Percentiles rank a stretch among this genome's conserved stretches.
These are phyloP conservation scores for Craniophora ligustri DNA, from an alignment of 2,888 invertebrate genomes.

Conservation along the genomic window DNA sequence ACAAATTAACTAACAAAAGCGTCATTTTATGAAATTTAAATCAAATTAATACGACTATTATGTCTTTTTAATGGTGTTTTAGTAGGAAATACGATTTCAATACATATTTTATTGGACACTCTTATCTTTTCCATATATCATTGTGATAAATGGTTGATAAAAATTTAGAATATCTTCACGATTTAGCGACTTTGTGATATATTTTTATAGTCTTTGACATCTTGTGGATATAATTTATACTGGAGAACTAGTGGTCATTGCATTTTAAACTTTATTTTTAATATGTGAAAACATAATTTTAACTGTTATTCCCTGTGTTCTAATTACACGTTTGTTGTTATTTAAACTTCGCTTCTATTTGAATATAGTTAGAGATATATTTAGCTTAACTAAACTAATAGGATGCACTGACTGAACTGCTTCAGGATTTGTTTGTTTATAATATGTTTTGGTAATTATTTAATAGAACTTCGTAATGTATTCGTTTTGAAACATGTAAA, in stretches of 20 bases:
- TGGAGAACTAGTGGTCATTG: not conserved
- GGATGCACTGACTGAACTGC: too few species aligned
- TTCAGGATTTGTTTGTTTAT: too few species aligned
- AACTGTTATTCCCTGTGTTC: too few species aligned
- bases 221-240: conserved; percentile 29
- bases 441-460: too few species aligned
- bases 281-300: too few species aligned
- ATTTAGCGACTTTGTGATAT: conserved; percentile 20
- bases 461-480: too few species aligned
- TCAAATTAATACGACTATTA: conserved; percentile 15
- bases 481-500: too few species aligned
- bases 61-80: conserved; percentile 7
- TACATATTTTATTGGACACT: not conserved
- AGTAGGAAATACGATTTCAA: conserved; percentile 11
- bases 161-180: conserved; percentile 16
- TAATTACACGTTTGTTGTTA: too few species aligned
- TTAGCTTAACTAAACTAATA: too few species aligned
- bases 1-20: conserved; percentile 3
- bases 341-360: too few species aligned
- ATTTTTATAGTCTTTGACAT: conserved; percentile 28
- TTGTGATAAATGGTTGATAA: conserved; percentile 27
- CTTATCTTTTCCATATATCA: conserved; percentile 11
- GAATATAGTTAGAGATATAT: too few species aligned
- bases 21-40: conserved; percentile 8
- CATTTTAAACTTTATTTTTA: not conserved